A percentile compares a stretch with the other conserved stretches of the same genome.
phyloP scores from a whole-genome alignment of 2,797 vertebrate species.

The Falco rusticolus region DNA sequence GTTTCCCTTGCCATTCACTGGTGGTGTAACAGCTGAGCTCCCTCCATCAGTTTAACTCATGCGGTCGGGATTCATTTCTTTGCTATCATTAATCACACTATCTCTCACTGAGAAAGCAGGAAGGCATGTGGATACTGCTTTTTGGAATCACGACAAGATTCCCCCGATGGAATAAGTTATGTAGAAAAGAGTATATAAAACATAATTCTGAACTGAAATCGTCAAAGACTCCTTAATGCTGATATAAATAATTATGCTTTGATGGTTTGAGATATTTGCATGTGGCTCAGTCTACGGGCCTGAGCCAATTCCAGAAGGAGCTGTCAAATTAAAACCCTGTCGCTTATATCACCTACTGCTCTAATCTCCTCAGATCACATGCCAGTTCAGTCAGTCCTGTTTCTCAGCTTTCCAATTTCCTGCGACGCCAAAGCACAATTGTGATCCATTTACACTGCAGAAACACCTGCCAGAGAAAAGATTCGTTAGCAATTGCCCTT shows the following conservation, averaged over 20 bases:
- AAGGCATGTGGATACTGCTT: neutral
- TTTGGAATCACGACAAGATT: neutral
- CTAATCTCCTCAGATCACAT: neutral
- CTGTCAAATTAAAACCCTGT: neutral
- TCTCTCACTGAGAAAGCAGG: neutral
- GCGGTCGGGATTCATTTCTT: neutral
- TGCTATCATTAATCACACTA: constrained; percentile 33
- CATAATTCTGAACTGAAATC: neutral
- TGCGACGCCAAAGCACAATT: neutral
- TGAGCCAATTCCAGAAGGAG: neutral
- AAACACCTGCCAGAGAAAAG: neutral
- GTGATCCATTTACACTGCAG: neutral
- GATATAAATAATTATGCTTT: neutral
- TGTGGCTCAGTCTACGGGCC: neutral
- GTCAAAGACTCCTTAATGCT: neutral
- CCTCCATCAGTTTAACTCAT: constrained; percentile 15
- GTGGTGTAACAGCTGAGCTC: constrained; percentile 24
- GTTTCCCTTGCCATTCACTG: constrained; percentile 21
- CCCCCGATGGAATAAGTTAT: neutral
- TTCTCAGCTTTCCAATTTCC: neutral
- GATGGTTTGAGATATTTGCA: neutral
- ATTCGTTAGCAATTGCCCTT: neutral
- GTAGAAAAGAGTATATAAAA: neutral
- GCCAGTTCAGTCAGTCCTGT: neutral
- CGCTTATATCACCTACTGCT: neutral